Evolutionary conservation across 2,888 invertebrate genomes (phyloP).

Genomic region (Bimastos eiseni): DNA sequence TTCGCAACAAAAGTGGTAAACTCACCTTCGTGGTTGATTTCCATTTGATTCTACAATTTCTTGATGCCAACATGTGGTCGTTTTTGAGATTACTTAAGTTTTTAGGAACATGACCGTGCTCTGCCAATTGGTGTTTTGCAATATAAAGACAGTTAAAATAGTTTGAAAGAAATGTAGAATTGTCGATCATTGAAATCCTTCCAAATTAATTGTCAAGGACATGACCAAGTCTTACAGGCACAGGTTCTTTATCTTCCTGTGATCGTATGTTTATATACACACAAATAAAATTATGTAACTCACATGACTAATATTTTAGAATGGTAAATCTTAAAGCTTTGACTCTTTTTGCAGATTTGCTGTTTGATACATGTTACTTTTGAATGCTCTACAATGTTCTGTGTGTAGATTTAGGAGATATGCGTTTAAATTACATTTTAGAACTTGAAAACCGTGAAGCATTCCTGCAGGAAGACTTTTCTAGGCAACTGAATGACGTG

Average conservation of each 20-base stretch:
- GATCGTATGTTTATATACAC: too few species aligned
- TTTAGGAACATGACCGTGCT: not conserved
- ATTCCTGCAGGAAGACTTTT: not conserved
- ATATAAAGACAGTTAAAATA: not conserved
- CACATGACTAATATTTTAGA: not conserved
- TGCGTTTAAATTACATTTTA: not conserved
- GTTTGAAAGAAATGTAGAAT: not conserved
- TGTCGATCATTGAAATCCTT: not conserved
- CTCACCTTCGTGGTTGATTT: not conserved
- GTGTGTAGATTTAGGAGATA: not conserved
- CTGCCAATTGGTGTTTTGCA: not conserved
- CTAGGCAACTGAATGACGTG: not conserved
- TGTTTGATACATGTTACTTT: not conserved
- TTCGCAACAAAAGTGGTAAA: conserved; percentile 16
- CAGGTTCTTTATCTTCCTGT: too few species aligned
- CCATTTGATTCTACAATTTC: not conserved
- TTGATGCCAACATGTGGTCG: not conserved
- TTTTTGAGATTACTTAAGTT: not conserved
- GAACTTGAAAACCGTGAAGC: not conserved
- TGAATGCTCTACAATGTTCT: not conserved
- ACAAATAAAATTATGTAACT: not conserved
- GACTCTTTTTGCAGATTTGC: not conserved
- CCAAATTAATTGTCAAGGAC: not conserved
- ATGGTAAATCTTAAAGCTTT: not conserved
- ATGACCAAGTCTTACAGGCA: too few species aligned